Evolutionary conservation across 2,113 vertebrate genomes (phyloP), one percentile per base, ranked within the genome.

Genomic region (Entelurus aequoreus): DNA sequence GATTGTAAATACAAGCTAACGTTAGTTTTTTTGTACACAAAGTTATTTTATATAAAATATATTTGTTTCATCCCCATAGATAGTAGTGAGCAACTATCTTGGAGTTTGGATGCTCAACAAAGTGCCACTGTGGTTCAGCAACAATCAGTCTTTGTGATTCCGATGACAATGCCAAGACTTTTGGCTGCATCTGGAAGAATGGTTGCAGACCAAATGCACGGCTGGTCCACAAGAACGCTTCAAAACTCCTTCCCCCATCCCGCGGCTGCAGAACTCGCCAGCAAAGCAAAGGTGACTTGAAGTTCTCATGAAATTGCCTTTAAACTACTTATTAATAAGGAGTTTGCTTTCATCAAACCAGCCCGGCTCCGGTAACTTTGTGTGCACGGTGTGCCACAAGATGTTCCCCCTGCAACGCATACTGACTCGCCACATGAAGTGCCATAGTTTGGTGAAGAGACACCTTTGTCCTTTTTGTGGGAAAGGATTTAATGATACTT

Each of bases 401-500:
- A 68, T 82, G 4, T 95, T 96, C 62, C 93, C 92, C 0, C 80
- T 95, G 64, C 94, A 94, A 80, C 92, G 94, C 56, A 93, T 95
- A 93, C 65, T 95, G 62, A 95, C 91, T 0, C 90, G 93, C 0
- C 94, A 95, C 81, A 86, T 94, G 21, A 96, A 95, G 78, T 94
- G 94, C 73, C 94, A 96, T 86, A 95, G 90, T 76, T 62, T 92
- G 1, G 81, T 92, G 3, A 93, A 94, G 69, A 89, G 90, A 63
- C 94, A 95, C 12, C 73, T 87, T 0, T 95, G 94, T 72, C 76
- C 69, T 14, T 96, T 75, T 76, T 96, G 94, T 48, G 88, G 88
- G 12, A 96, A 95, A 73, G 94, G 94, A 60, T 96, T 96, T 79
- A 95, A 95, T 0, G 93, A 96, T 13, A 94, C 93, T 62, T 96